Percentiles rank a stretch among this genome's conserved stretches.
phyloP scores from a whole-genome alignment of 2,113 vertebrate species.

The Saguinus midas region DNA sequence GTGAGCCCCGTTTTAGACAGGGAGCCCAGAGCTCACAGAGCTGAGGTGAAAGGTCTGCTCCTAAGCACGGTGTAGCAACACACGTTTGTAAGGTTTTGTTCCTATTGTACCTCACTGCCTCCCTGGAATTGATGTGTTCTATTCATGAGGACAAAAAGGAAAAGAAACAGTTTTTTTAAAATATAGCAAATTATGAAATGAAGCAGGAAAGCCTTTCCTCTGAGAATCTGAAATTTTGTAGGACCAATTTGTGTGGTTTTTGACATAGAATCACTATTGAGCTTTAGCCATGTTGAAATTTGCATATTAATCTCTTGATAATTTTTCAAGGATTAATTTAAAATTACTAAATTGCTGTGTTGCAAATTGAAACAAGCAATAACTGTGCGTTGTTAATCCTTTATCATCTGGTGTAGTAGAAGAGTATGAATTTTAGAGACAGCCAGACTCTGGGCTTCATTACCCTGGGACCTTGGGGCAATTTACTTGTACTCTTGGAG shows the following conservation, averaged over 20 bases:
- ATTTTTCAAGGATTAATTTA: constrained; percentile 76
- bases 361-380: constrained; percentile 76
- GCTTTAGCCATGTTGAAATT: constrained; percentile 69
- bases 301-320: constrained; percentile 77
- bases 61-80: neutral
- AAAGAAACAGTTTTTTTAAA: neutral
- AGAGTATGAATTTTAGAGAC: constrained; percentile 47
- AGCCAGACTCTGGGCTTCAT: neutral
- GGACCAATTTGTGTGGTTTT: constrained; percentile 74
- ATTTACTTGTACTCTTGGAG: neutral
- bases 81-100: constrained; percentile 50
- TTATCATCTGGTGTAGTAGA: neutral
- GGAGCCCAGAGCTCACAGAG: neutral
- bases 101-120: neutral
- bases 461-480: neutral
- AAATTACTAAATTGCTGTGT: constrained; percentile 72
- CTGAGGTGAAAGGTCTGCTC: constrained; percentile 1
- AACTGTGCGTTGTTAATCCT: constrained; percentile 52
- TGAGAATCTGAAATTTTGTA: constrained; percentile 69
- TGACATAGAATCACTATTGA: constrained; percentile 57
- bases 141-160: constrained; percentile 54
- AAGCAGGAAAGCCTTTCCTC: constrained; percentile 62
- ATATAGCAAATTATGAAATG: constrained; percentile 49
- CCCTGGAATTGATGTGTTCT: constrained; percentile 52
- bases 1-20: constrained; percentile 37